Conservation (phyloP, 1,140 invertebrate species). For the Drosophila pachea region DNA sequence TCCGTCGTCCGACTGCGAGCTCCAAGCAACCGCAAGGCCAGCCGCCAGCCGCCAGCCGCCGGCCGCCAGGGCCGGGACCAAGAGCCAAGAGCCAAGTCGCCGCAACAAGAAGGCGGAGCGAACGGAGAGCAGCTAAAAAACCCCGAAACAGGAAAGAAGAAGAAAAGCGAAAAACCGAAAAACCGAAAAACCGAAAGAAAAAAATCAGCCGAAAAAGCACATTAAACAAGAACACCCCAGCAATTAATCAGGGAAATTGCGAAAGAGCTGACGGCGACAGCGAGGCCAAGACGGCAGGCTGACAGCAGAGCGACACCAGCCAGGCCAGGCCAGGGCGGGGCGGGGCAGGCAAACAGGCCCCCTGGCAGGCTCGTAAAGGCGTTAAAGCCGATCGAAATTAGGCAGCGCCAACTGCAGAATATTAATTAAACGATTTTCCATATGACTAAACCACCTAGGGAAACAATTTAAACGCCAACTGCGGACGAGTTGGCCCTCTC, state of each 20-base stretch:
- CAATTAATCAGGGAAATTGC: conserved; percentile 68
- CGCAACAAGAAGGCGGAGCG: neutral
- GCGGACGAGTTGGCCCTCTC: neutral
- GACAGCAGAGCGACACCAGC: neutral
- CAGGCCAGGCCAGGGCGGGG: neutral
- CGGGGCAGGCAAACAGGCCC: neutral
- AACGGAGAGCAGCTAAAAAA: too few species aligned
- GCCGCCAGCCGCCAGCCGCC: conserved; percentile 1
- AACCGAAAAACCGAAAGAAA: neutral
- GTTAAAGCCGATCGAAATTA: conserved; percentile 23
- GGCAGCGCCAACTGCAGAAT: conserved; percentile 18
- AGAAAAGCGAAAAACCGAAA: neutral
- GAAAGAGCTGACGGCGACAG: conserved; percentile 47
- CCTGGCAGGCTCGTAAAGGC: conserved; percentile 15
- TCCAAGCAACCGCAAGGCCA: conserved; percentile 3
- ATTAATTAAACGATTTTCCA: conserved; percentile 45
- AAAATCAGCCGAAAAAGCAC: conserved; percentile 38
- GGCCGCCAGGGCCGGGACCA: neutral
- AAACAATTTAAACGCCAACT: conserved; percentile 7
- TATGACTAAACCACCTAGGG: conserved; percentile 26
- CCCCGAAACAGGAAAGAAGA: conserved; percentile 6
- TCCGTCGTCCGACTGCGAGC: conserved; percentile 25
- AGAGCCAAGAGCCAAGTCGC: neutral
- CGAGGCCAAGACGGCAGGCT: conserved; percentile 13
- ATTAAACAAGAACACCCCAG: conserved; percentile 45